Percentiles rank a stretch among this genome's conserved stretches.
Evolutionary conservation across 2,113 vertebrate species (phyloP).

Genomic region (Galemys pyrenaicus): DNA sequence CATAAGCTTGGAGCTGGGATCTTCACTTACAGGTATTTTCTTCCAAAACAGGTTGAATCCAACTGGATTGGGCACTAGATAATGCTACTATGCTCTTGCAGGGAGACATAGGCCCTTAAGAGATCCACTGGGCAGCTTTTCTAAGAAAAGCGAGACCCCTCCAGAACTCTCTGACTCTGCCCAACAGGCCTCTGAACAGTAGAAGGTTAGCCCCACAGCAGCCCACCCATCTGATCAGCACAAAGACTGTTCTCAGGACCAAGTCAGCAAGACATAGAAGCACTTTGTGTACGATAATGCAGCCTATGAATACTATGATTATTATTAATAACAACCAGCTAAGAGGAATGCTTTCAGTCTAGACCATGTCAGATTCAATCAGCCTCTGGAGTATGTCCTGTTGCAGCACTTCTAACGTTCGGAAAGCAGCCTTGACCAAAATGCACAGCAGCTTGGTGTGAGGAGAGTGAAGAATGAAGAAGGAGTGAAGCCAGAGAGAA

Average conservation of each 20-base stretch:
- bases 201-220: not conserved
- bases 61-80: constrained; percentile 24
- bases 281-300: constrained; percentile 21
- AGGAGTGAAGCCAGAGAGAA: not conserved
- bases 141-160: not conserved
- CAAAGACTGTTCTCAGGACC: constrained; percentile 44
- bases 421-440: not conserved
- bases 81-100: constrained; percentile 2
- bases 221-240: not conserved
- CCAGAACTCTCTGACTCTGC: not conserved
- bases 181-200: not conserved
- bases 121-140: not conserved
- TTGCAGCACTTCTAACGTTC: not conserved
- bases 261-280: constrained; percentile 2
- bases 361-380: not conserved
- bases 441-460: not conserved
- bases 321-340: not conserved
- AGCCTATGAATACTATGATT: not conserved
- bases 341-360: constrained; percentile 43
- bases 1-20: constrained; percentile 53
- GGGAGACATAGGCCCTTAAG: not conserved
- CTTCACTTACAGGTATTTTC: constrained; percentile 60
- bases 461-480: not conserved
- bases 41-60: constrained; percentile 43
- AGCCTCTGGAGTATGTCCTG: not conserved